A percentile compares a stretch with the other conserved stretches of the same genome.
phyloP scores from a whole-genome alignment of 2,113 vertebrate genomes.

The Poecile atricapillus region DNA sequence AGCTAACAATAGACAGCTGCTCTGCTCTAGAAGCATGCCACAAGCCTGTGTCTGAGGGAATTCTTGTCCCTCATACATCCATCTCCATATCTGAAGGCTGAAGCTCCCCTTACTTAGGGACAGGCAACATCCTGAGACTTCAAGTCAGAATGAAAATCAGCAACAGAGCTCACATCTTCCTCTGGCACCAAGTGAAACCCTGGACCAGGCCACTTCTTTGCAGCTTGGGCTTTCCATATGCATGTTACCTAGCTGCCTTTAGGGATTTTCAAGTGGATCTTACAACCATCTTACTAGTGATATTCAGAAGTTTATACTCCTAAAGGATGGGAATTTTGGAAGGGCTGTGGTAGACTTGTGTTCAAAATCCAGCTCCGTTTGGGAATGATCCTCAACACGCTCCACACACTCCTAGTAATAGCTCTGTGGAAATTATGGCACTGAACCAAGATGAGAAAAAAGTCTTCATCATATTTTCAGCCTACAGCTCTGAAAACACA shows the following conservation, averaged over 20 bases:
- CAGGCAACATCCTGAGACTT: background rate
- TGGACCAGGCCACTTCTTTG: background rate
- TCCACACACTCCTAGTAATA: background rate
- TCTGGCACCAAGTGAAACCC: background rate
- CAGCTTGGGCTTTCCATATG: background rate
- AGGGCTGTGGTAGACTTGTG: background rate
- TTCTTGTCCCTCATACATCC: background rate
- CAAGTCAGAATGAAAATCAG: fast-evolving
- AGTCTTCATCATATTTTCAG: background rate
- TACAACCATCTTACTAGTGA: background rate
- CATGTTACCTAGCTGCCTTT: background rate
- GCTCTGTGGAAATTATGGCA: background rate
- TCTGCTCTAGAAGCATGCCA: background rate
- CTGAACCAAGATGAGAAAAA: background rate
- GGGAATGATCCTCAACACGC: background rate
- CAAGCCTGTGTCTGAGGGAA: background rate
- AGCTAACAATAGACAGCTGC: background rate
- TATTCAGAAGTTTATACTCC: background rate
- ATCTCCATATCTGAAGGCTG: background rate
- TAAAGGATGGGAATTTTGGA: background rate
- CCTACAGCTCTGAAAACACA: background rate
- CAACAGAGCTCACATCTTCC: background rate
- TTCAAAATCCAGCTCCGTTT: background rate
- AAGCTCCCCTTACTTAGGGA: background rate
- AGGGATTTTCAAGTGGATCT: background rate